These are phyloP conservation scores for Acronicta leporina DNA, from an alignment of 2,888 invertebrate species.

Conservation along the genomic window DNA sequence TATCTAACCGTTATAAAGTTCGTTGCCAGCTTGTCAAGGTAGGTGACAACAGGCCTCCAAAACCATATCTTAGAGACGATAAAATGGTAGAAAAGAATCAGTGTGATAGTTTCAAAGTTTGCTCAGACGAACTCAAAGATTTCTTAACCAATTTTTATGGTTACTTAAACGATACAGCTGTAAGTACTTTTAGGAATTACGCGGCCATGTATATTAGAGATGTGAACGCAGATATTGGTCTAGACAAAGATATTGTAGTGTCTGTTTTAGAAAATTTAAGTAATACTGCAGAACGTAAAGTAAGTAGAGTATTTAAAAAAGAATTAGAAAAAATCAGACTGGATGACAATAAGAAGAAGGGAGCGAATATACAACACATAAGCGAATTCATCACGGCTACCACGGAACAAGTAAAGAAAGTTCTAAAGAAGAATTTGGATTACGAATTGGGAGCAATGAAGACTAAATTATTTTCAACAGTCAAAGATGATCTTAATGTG, in stretches of 20 bases:
- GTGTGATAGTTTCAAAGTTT: slow-evolving; percentile 67
- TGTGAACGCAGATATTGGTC: slow-evolving; percentile 57
- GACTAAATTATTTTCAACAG: slow-evolving; percentile 48
- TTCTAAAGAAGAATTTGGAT: slow-evolving; percentile 47
- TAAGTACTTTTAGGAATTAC: slow-evolving; percentile 69
- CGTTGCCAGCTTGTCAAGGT: slow-evolving; percentile 61
- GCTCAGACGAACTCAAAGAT: slow-evolving; percentile 68
- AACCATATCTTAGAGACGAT: not conserved
- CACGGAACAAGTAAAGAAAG: slow-evolving; percentile 49
- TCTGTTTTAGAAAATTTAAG: slow-evolving; percentile 56
- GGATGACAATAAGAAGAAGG: slow-evolving; percentile 58
- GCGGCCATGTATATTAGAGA: slow-evolving; percentile 75
- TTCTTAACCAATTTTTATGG: slow-evolving; percentile 68
- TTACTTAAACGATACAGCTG: slow-evolving; percentile 68
- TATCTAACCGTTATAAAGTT: slow-evolving; percentile 63
- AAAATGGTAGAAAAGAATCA: slow-evolving; percentile 20
- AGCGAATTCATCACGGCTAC: slow-evolving; percentile 58
- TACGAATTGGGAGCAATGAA: slow-evolving; percentile 50
- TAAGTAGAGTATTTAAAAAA: slow-evolving; percentile 59
- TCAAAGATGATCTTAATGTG: slow-evolving; percentile 66
- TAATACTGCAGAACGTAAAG: slow-evolving; percentile 48
- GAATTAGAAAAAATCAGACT: slow-evolving; percentile 60
- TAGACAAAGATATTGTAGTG: slow-evolving; percentile 59
- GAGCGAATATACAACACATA: slow-evolving; percentile 61
- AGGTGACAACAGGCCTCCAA: slow-evolving; percentile 14